A percentile compares a stretch with the other conserved stretches of the same genome.
phyloP scores from a whole-genome alignment of 2,113 vertebrate genomes.

The Quiscalus mexicanus region DNA sequence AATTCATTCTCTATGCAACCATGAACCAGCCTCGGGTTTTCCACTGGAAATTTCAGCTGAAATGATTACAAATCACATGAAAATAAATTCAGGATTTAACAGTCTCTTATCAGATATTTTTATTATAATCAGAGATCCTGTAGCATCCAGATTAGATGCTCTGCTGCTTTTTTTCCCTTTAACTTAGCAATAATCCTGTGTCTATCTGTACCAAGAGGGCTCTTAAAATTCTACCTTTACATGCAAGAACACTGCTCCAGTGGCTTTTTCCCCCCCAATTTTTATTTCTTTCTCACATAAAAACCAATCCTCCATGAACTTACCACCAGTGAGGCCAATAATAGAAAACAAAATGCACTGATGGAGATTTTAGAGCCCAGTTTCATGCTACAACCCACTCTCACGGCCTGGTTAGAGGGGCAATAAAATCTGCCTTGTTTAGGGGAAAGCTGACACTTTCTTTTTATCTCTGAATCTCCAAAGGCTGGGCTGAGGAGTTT shows the following conservation, averaged over 20 bases:
- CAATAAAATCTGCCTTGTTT: neutral
- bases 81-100: neutral
- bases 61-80: neutral
- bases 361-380: neutral
- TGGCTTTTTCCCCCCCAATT: neutral
- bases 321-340: neutral
- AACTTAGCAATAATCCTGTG: neutral
- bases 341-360: neutral
- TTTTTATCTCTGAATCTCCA: neutral
- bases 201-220: neutral
- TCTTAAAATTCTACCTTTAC: neutral
- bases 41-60: neutral
- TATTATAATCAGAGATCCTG: neutral
- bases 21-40: neutral
- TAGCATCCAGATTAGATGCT: neutral
- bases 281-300: neutral
- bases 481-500: neutral
- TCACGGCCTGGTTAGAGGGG: neutral
- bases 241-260: neutral
- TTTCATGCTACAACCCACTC: neutral
- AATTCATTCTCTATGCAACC: rapidly evolving
- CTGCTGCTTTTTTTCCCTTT: neutral
- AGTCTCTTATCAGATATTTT: neutral
- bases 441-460: neutral
- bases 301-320: neutral